Evolutionary conservation across 2,113 vertebrate genomes (phyloP), one percentile per base, ranked within the genome.

Genomic region (Microtus montanus): DNA sequence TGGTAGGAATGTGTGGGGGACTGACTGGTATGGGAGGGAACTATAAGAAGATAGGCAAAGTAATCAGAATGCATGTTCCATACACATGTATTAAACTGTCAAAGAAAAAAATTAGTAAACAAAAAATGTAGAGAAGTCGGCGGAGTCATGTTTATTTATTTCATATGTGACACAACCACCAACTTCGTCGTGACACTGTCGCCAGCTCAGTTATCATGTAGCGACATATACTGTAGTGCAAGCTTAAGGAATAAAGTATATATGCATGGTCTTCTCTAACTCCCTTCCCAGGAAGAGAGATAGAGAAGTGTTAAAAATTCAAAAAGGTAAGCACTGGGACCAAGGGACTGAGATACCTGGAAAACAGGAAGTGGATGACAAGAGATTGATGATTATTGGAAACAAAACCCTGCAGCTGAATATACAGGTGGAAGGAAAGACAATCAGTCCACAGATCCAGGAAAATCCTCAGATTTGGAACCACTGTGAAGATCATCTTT

Each of bases 231-330:
- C 54, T 87, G 26, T 35, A 35, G 3, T 79, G 79, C 82, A 30
- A 73, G 77, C 41, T 95, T 90, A 64, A 38, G 33, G 89, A 93
- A 79, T 26, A 82, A 3, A 75, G 61, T 79, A 91, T 92, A 79
- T 77, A 68, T 13, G 68, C 7, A 35, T 52, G 3, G 47, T 89
- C 64, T 73, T 87, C 47, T 80, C 7, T 35, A 66, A 33, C 1
- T 17, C 7, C 5, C 20, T 93, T 68, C 9, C 52, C 30, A 71
- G 85, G 49, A 19, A 26, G 12, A 83, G 3, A 71, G 9, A 64
- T 3, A 35, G 44, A 26, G 6, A 80, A 22, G 30, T 58, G 28
- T 7, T 87, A 30, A 44, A 84, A 85, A 89, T 28, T 49, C 9
- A 35, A 30, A 73, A 22, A 87, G 71, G 19, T 66, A 19, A 82